Base-by-base conservation (phyloP, 2,797 vertebrate genomes). In the Halcyon leucocephala region DNA sequence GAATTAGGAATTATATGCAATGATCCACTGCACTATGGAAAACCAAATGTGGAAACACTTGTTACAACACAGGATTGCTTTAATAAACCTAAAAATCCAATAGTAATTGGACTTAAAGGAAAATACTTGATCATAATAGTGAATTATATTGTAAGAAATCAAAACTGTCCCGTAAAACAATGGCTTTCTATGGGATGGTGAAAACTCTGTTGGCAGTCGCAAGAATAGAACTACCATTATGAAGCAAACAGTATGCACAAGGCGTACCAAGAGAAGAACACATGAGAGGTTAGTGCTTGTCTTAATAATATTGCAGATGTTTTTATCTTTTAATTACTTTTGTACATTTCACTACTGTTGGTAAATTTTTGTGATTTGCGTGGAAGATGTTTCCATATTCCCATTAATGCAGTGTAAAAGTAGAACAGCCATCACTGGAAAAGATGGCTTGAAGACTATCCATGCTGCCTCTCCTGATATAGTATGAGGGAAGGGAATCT, bases 31-130 rank as follows among this genome's bases (percentile, higher is more conserved):
- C 87, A 81, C 44, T 85, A 74, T 87, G 85, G 93, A 90, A 94
- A 96, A 93, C 31, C 61, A 87, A 95, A 86, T 69, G n/a, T 86
- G 94, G 93, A 96, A 94, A 93, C 74, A 61, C 25, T 60, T 60
- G 37, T 58, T 69, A 69, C 6, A 52, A 92, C 15, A 94, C 7
- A 42, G 28, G 87, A 86, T 29, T 58, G 37, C 9, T 89, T 83
- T 31, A 70, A 7, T 28, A 62, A 39, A 57, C 26, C 71, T 57
- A 42, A 67, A 88, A 84, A 44, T 80, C 44, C 35, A 82, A 35
- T 19, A n/a, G n/a, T n/a, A n/a, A n/a, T n/a, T n/a, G n/a, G n/a
- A 31, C 31, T 48, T 33, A 39, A 82, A 88, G 39, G 33, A 93
- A 89, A 74, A 37, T 2, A 31, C 3, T 83, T 78, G 13, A 64